A percentile compares a stretch with the other conserved stretches of the same genome.
phyloP scores from a whole-genome alignment of 2,888 invertebrate genomes.

The Ischnus inquisitorius region DNA sequence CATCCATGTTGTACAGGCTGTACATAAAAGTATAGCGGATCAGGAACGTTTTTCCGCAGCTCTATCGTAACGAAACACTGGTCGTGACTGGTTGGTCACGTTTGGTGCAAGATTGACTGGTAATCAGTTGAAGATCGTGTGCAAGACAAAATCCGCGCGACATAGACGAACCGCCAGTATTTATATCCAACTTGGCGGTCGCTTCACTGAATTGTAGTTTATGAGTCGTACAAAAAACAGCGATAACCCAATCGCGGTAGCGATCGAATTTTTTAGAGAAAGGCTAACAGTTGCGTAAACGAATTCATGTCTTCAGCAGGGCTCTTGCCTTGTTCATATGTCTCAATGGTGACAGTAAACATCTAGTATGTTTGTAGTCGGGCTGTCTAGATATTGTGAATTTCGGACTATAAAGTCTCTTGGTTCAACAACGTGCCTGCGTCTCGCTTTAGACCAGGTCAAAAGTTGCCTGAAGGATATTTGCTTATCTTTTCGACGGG shows the following conservation, averaged over 20 bases:
- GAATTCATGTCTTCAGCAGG: no score
- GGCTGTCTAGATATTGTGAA: neutral
- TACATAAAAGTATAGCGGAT: slow-evolving; percentile 14
- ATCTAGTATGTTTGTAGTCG: no score
- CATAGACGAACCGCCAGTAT: neutral
- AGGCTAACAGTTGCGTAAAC: no score
- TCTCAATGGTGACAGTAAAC: no score
- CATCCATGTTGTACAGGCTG: neutral
- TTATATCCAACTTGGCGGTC: neutral
- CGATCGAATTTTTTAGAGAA: no score
- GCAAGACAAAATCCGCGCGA: neutral
- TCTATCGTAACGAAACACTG: neutral
- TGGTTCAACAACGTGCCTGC: slow-evolving; percentile 4
- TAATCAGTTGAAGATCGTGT: neutral
- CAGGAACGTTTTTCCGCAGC: slow-evolving; percentile 1
- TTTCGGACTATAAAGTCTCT: neutral
- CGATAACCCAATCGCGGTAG: no score
- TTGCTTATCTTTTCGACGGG: slow-evolving; percentile 56
- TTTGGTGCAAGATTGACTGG: neutral
- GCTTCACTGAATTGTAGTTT: neutral
- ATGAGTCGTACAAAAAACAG: no score
- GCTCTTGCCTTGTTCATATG: no score
- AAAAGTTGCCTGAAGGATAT: slow-evolving; percentile 63
- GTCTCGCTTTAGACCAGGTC: slow-evolving; percentile 35
- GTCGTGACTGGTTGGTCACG: neutral